A percentile compares a stretch with the other conserved stretches of the same genome.
Evolutionary conservation across 2,113 vertebrate species (phyloP).

Genomic region (Bufo bufo): DNA sequence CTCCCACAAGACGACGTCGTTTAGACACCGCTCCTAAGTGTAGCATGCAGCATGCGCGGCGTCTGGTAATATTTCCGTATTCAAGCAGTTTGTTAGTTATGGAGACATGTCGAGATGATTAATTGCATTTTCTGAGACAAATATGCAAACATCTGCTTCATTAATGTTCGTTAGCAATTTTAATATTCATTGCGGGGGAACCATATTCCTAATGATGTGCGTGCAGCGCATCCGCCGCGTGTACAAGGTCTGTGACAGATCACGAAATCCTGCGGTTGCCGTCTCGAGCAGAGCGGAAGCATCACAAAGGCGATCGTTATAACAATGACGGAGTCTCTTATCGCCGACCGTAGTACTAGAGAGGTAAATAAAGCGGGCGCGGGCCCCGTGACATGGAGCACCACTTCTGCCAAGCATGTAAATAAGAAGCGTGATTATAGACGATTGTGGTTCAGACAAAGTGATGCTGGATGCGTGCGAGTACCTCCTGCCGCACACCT

Average conservation of each 20-base stretch:
- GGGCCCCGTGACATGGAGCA: neutral
- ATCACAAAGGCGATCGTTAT: neutral
- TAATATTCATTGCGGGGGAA: neutral
- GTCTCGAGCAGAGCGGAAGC: neutral
- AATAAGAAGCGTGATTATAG: neutral
- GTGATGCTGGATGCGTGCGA: neutral
- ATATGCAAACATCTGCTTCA: slow-evolving; percentile 24
- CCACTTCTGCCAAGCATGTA: neutral
- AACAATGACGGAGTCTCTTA: neutral
- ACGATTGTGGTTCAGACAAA: neutral
- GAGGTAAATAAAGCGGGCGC: neutral
- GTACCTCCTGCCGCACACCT: neutral
- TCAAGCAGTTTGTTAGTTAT: neutral
- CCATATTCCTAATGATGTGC: neutral
- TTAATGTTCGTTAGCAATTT: slow-evolving; percentile 1
- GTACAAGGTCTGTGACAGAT: neutral
- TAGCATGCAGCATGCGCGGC: neutral
- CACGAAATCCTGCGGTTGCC: neutral
- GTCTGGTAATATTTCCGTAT: too few relatives aligned
- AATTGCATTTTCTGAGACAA: slow-evolving; percentile 6
- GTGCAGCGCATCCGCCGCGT: neutral
- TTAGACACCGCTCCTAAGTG: neutral
- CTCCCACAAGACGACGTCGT: neutral
- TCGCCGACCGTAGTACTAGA: neutral
- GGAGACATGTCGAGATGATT: neutral